Evolutionary conservation across 2,797 vertebrate genomes (phyloP), one percentile per base, ranked within the genome.

Genomic region (Poecilia picta): DNA sequence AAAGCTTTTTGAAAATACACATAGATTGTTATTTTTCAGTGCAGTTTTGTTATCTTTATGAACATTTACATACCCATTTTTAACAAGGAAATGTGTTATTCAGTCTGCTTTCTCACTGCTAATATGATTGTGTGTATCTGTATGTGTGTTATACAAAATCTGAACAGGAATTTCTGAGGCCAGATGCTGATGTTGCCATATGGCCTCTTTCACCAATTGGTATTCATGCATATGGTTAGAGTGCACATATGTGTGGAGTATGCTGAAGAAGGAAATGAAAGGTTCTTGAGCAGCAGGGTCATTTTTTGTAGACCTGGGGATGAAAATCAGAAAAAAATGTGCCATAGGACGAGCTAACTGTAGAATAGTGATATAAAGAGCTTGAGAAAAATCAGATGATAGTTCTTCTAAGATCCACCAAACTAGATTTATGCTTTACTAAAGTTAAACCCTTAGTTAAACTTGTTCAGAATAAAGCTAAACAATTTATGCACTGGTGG

Each of bases 151-250:
- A 91, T 82, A 81, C 92, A 92, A 91, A 93, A 85, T 83, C 86
- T 81, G 80, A 88, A 84, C 83, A 91, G 80, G 89, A 83, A 87
- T 87, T 89, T 91, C 82, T 81, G 76, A 81, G 76, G 87, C 87
- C 91, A 93, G 90, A 93, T 92, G 90, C 77, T 83, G 86, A 87
- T 83, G 84, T 80, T 85, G 85, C 92, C 93, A 94, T 94, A 93
- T 95, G 93, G 91, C 83, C 81, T 90, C 74, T 86, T 80, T 85
- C 83, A 79, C 89, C 87, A 84, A 92, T 90, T 89, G 76, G 85
- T 86, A 55, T 84, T 36, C 76, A 73, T 81, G 77, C 77, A 75
- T 79, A 46, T 78, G 76, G 71, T 76, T 46, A 79, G 53, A 80
- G 68, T 85, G 72, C 64, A 49, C 81, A 74, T 77, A 57, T 82